Conservation (phyloP, 2,888 invertebrate species). For the Ophion slaviceki region DNA sequence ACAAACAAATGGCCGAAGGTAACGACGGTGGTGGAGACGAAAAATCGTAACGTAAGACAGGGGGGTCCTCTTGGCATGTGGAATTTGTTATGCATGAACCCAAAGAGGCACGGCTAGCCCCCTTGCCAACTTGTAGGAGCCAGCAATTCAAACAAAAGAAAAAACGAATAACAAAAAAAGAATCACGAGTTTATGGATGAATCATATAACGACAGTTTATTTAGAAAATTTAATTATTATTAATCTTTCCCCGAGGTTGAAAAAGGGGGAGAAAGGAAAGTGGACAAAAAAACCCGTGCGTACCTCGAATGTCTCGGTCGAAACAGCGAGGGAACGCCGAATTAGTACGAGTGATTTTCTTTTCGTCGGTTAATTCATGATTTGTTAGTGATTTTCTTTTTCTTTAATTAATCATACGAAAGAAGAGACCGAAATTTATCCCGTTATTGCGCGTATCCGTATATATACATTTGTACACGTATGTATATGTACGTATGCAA, state of each 20-base stretch:
- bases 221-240: conserved; percentile 79
- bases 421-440: conserved; percentile 59
- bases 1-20: conserved; percentile 46
- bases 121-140: conserved; percentile 75
- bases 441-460: conserved; percentile 41
- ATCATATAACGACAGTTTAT: conserved; percentile 82
- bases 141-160: conserved; percentile 65
- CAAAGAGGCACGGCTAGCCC: conserved; percentile 81
- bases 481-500: conserved; percentile 17
- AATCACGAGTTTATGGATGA: conserved; percentile 85
- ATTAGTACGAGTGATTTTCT: conserved; percentile 69
- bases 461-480: conserved; percentile 25
- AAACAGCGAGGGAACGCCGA: conserved; percentile 61
- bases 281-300: conserved; percentile 67
- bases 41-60: conserved; percentile 68
- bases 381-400: conserved; percentile 62
- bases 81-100: conserved; percentile 84
- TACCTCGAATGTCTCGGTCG: conserved; percentile 72
- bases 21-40: conserved; percentile 65
- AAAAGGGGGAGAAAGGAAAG: conserved; percentile 66
- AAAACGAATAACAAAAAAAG: conserved; percentile 70
- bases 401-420: conserved; percentile 52
- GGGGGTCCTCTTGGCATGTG: conserved; percentile 83
- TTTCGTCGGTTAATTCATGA: conserved; percentile 70
- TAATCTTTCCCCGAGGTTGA: conserved; percentile 69